Percentiles rank a stretch among this genome's conserved stretches.
These are phyloP conservation scores for Scortum barcoo DNA, from an alignment of 2,113 vertebrate genomes.

Conservation along the genomic window DNA sequence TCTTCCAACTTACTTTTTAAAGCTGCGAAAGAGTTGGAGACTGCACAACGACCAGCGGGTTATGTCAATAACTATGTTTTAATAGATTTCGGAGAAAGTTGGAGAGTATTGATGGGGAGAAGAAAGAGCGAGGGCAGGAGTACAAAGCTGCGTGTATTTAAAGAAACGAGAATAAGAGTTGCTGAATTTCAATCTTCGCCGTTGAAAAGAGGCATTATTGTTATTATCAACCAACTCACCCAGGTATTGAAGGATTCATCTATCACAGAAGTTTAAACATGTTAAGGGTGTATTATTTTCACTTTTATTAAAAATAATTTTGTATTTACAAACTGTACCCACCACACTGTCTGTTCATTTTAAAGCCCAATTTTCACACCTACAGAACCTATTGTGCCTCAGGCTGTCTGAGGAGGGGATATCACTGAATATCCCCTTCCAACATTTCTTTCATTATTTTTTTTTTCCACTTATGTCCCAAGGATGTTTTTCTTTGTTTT, in stretches of 20 bases:
- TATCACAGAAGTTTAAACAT: neutral
- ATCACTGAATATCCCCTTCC: neutral
- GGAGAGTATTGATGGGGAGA: neutral
- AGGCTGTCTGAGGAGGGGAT: neutral
- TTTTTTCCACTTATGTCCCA: neutral
- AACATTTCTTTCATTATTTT: neutral
- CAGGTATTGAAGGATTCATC: constrained; percentile 4
- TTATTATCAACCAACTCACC: neutral
- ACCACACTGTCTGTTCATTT: neutral
- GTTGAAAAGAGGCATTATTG: constrained; percentile 34
- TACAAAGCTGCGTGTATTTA: neutral
- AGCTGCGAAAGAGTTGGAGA: neutral
- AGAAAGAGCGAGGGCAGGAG: neutral
- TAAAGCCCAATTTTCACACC: neutral
- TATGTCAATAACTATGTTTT: neutral
- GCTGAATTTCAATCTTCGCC: constrained; percentile 31
- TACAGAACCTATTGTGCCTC: neutral
- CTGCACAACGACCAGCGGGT: neutral
- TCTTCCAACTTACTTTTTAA: neutral
- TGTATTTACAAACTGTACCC: neutral
- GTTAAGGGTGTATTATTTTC: constrained; percentile 23
- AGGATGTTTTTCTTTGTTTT: constrained; percentile 35
- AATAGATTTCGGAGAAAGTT: neutral
- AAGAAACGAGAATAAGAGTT: constrained; percentile 21
- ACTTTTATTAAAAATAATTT: neutral